Conservation (phyloP, 2,888 invertebrate species). For the Hartigia nigra region DNA sequence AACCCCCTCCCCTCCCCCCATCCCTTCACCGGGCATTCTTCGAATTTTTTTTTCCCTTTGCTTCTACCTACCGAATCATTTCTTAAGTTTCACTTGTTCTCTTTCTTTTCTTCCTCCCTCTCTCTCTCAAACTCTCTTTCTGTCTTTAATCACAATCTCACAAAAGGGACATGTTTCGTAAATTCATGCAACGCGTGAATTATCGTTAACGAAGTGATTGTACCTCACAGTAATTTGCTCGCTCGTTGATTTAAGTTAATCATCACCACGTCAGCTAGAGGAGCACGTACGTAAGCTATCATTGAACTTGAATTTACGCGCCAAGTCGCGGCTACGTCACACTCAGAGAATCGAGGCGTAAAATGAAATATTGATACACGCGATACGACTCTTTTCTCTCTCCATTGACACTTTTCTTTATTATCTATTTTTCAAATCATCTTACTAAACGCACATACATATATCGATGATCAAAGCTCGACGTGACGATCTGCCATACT, state of each 20-base stretch:
- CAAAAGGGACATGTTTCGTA: not conserved
- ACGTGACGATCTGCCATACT: not conserved
- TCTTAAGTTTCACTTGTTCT: not conserved
- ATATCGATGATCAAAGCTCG: not conserved
- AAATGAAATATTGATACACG: not conserved
- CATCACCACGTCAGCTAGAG: not conserved
- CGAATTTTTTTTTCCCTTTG: not conserved
- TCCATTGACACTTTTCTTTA: not conserved
- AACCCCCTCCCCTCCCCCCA: too few relatives aligned
- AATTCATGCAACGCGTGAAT: not conserved
- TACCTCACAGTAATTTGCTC: not conserved
- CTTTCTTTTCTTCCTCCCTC: not conserved
- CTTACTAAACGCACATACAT: not conserved
- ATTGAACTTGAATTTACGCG: not conserved
- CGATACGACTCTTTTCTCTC: not conserved
- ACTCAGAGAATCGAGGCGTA: not conserved
- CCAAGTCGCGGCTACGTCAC: not conserved
- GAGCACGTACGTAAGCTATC: not conserved
- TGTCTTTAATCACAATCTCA: not conserved
- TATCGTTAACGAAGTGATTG: not conserved
- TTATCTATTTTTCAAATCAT: not conserved
- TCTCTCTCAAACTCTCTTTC: not conserved
- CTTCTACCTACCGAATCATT: not conserved
- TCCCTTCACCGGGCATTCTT: too few relatives aligned
- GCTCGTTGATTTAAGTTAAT: not conserved